Evolutionary conservation across 2,888 invertebrate genomes (phyloP), one percentile per base, ranked within the genome.

Genomic region (Cataglyphis livida): DNA sequence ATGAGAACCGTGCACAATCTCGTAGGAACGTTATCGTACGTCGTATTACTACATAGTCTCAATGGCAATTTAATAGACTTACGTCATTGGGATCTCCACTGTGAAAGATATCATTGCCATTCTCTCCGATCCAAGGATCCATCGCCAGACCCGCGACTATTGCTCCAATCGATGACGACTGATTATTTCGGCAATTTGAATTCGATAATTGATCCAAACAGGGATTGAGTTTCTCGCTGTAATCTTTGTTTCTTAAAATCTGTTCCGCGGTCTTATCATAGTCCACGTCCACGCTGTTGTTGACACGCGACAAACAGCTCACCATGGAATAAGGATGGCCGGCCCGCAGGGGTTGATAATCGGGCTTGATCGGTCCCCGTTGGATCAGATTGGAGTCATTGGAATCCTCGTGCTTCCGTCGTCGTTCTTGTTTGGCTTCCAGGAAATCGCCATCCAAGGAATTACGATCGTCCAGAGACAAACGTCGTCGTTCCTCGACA

Each of bases 331-430:
- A 92, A 25, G 92, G 92, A 25, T 87, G 87, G 10, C 62, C 84
- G n/a, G n/a, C 6, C 1, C 84, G 84, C 9, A 21, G 4, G 7
- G 68, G 2, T 0, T 74, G 70, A 0, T 71, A 21, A 0, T 88
- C 88, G 0, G 91, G 88, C 65, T 90, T 91, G 9, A 91, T 87
- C 4, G 93, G 93, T 4, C 92, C 93, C 0, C 93, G 91, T 68
- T 90, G 89, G 10, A 91, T 84, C 3, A 92, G 83, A 59, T 89
- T 88, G 1, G 88, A 83, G 0, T 28, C 25, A 28, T 28, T 28
- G 25, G 25, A 28, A 28, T 85, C 81, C 0, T 86, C 84, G 1
- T 87, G 81, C 9, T 87, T 83, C 3, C 57, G 54, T 82, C 81
- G 4, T 85, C 41, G 0, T 7, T 83, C 51, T 1, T 57, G 41